Evolutionary conservation across 2,888 invertebrate species (phyloP), one percentile per base, ranked within the genome.

Genomic region (Pseudococcus jackbeardsleyi): DNA sequence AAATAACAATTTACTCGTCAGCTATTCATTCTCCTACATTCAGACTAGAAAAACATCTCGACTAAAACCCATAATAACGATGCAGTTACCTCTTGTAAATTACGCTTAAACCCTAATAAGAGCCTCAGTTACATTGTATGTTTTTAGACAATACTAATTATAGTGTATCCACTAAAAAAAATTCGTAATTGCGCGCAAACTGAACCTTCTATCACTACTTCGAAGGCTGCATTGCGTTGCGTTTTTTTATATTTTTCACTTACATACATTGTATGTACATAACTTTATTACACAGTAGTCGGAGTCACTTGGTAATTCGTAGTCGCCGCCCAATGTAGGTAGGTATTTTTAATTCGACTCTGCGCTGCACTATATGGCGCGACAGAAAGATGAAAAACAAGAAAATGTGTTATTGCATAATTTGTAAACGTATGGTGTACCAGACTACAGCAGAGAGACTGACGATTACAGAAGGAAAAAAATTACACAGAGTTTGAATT

Each of bases 111-210:
- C 85, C 85, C 85, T 85, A 85, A 85, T 85, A 54, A 88, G 64
- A 88, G 88, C 88, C 64, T 85, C 88, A 26, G 85, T 85, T 85
- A 85, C 85, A 85, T 85, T 85, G 85, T 85, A 85, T 85, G 64
- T 42, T 79, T 42, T 79, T n/a, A 39, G 46, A 79, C 79, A 19
- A 42, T 79, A 79, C 79, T 79, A 79, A 79, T 79, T 79, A 79
- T 79, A 79, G 79, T 79, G 79, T 79, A 42, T 79, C 79, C 79
- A 79, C 42, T 59, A 42, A 79, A 79, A 77, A 79, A 79, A 79
- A 79, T 79, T 79, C 79, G n/a, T 42, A 79, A 79, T 79, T 79
- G 79, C 79, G 79, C 79, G 42, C 79, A 79, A 79, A 39, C 79
- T 79, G n/a, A 42, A 79, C 22, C 42, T 39, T 39, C 42, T 79